Evolutionary conservation across 2,888 invertebrate species (phyloP).

Genomic region (Abrostola tripartita): DNA sequence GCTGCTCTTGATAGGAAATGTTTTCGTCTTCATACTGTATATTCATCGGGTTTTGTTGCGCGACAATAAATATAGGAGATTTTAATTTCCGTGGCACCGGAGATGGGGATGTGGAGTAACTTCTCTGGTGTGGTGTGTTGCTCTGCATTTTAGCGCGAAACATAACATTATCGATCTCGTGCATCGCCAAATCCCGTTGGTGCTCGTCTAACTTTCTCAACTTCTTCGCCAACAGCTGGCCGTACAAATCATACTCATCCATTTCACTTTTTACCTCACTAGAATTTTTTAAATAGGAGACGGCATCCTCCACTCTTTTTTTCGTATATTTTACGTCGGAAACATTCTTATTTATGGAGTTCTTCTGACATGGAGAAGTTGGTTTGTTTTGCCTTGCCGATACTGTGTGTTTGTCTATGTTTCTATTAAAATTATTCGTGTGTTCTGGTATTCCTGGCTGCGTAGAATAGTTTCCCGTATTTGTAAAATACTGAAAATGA

Average conservation of each 20-base stretch:
- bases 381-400: conserved; percentile 48
- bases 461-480: conserved; percentile 47
- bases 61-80: conserved; percentile 75
- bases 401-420: conserved; percentile 45
- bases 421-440: conserved; percentile 44
- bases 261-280: conserved; percentile 61
- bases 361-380: conserved; percentile 43
- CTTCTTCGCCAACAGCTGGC: conserved; percentile 80
- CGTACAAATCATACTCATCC: conserved; percentile 82
- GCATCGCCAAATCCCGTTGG: conserved; percentile 81
- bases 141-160: conserved; percentile 79
- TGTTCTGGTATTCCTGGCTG: conserved; percentile 56
- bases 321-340: conserved; percentile 54
- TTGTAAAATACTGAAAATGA: conserved; percentile 55
- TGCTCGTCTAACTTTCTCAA: conserved; percentile 79
- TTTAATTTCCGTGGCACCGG: conserved; percentile 69
- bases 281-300: conserved; percentile 53
- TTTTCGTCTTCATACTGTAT: conserved; percentile 74
- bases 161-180: conserved; percentile 83
- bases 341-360: conserved; percentile 24
- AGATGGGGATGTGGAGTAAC: conserved; percentile 67
- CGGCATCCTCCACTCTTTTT: conserved; percentile 62
- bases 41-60: conserved; percentile 61
- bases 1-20: conserved; percentile 67
- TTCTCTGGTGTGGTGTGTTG: conserved; percentile 56